phyloP scores from a whole-genome alignment of 2,797 vertebrate genomes.

The Chloroceryle amazona region DNA sequence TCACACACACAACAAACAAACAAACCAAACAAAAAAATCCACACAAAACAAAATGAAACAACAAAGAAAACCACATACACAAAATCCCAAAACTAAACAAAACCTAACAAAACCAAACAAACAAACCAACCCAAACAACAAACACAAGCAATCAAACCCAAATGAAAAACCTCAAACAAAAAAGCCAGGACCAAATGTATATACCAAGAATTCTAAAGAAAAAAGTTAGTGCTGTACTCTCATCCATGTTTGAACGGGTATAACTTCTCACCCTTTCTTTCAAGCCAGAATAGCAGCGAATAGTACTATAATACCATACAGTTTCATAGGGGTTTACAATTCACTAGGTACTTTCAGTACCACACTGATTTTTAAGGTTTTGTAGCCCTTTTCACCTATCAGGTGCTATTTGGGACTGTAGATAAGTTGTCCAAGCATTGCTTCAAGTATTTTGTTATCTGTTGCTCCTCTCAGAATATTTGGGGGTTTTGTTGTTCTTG shows the following conservation, averaged over 20 bases:
- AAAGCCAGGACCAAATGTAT: neutral
- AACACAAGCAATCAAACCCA: too few species aligned
- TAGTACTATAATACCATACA: neutral
- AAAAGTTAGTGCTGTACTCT: neutral
- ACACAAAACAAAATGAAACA: too few species aligned
- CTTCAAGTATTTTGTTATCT: neutral
- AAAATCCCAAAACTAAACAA: too few species aligned
- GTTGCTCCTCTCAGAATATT: neutral
- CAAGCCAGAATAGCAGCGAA: neutral
- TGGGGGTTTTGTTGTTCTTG: fast-evolving
- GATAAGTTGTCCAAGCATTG: neutral
- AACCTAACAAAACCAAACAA: neutral
- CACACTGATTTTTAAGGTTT: neutral
- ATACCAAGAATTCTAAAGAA: neutral
- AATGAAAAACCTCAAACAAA: neutral
- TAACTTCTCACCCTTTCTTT: neutral
- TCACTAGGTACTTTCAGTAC: neutral
- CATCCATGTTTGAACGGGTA: neutral
- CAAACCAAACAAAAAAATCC: too few species aligned
- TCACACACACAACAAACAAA: neutral
- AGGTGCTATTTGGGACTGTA: neutral
- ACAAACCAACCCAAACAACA: neutral
- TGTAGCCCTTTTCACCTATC: neutral
- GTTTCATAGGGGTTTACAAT: neutral
- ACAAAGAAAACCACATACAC: too few species aligned